Percentiles rank a stretch among this genome's conserved stretches.
Evolutionary conservation across 2,797 vertebrate genomes (phyloP).

Genomic region (Tenualosa thibaudeaui): DNA sequence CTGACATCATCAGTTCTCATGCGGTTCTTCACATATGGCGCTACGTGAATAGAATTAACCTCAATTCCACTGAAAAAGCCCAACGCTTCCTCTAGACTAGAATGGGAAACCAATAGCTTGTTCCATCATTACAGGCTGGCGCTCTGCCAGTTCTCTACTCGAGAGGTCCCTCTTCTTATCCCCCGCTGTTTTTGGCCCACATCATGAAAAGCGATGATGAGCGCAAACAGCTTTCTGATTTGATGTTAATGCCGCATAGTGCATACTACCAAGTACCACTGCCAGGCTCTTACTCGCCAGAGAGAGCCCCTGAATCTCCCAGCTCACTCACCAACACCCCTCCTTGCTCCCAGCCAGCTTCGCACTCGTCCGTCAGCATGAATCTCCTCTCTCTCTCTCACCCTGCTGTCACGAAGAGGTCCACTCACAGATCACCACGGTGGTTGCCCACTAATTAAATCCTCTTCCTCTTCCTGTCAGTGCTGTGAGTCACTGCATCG

Average conservation of each 20-base stretch:
- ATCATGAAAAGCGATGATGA: neutral
- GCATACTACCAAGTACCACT: neutral
- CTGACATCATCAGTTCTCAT: neutral
- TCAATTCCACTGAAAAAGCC: neutral
- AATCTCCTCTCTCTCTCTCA: neutral
- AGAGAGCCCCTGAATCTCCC: neutral
- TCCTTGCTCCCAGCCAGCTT: too few species aligned
- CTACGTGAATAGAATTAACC: neutral
- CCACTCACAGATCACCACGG: constrained; percentile 25
- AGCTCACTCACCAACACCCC: neutral
- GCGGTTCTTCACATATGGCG: neutral
- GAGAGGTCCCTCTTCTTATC: neutral
- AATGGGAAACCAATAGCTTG: neutral
- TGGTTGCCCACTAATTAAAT: constrained; percentile 22
- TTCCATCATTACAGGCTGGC: neutral
- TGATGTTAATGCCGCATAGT: neutral
- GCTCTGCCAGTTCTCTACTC: neutral
- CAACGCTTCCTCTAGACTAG: neutral
- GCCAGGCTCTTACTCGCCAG: too few species aligned
- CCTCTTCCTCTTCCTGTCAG: constrained; percentile 17
- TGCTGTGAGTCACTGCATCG: constrained; percentile 1
- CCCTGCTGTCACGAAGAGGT: constrained; percentile 9
- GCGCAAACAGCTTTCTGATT: neutral
- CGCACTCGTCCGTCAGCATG: too few species aligned
- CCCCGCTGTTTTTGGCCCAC: neutral